Evolutionary conservation across 1,140 invertebrate genomes (phyloP).

Genomic region (Pseudomyrmex cubaensis): DNA sequence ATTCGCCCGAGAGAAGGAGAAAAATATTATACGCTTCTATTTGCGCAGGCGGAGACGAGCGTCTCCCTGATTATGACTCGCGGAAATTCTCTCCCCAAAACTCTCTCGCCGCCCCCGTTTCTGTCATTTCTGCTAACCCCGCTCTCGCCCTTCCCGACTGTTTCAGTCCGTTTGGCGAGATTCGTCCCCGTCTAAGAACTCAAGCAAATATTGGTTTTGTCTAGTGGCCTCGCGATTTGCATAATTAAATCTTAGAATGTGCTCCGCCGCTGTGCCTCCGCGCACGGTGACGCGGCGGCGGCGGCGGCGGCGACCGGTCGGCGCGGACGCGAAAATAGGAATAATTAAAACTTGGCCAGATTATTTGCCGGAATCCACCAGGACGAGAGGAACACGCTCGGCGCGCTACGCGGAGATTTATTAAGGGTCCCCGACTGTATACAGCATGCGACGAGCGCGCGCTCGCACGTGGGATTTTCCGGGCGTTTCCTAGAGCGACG

Average conservation of each 20-base stretch:
- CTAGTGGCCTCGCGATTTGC: constrained; percentile 77
- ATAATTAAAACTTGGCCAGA: constrained; percentile 77
- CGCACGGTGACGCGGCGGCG: constrained; percentile 14
- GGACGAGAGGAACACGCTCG: constrained; percentile 39
- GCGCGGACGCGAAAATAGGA: constrained; percentile 72
- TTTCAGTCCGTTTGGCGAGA: constrained; percentile 33
- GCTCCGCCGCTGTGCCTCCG: constrained; percentile 15
- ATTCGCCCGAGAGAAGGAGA: background rate
- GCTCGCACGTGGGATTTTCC: constrained; percentile 61
- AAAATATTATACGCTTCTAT: constrained; percentile 75
- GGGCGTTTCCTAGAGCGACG: constrained; percentile 65
- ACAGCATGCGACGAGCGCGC: constrained; percentile 55
- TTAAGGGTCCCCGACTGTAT: constrained; percentile 68
- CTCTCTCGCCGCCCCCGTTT: constrained; percentile 34
- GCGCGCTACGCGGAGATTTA: constrained; percentile 67
- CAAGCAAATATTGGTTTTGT: constrained; percentile 81
- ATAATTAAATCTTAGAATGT: constrained; percentile 76
- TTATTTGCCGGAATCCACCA: constrained; percentile 72
- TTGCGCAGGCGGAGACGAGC: constrained; percentile 71
- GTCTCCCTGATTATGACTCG: constrained; percentile 75
- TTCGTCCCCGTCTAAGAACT: constrained; percentile 73
- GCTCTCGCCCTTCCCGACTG: constrained; percentile 2
- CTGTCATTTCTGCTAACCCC: constrained; percentile 43
- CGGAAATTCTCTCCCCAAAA: constrained; percentile 64
- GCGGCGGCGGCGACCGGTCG: constrained; percentile 54